Evolutionary conservation across 2,797 vertebrate genomes (phyloP), one percentile per base, ranked within the genome.

Genomic region (Myotis daubentonii): DNA sequence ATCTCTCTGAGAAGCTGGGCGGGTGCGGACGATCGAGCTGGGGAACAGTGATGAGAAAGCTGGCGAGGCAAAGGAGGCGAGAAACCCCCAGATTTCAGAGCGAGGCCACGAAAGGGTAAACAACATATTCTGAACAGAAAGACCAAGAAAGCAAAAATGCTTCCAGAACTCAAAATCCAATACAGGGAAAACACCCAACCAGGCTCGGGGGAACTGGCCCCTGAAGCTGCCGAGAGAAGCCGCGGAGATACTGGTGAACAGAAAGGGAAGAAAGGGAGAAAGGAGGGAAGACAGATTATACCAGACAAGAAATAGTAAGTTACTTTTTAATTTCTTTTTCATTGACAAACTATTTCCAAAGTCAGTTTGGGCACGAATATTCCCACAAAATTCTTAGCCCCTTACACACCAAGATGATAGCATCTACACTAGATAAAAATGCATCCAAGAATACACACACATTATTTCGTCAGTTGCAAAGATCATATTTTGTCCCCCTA

Each of bases 261-360:
- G 60, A 86, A 85, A 87, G 74, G 55, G 75, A 96, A 93, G 70
- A 28, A 93, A 95, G 53, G 65, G 84, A 72, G 41, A 60, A 53
- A 78, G 72, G 74, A 84, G 70, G 68, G 85, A 53, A 95, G 36
- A 78, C 85, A 92, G 17, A 51, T 75, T 79, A 96, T 94, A 30
- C 23, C 93, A 92, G 25, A 66, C 65, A 28, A 82, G 81, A 78
- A 94, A 95, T 68, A 96, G 96, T 97, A 97, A 96, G 96, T 97
- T 70, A n/a, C 74, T 79, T 79, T 93, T 89, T 72, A 10, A 88
- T 93, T 95, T 91, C 83, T 86, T 96, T 94, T 87, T 74, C 88
- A 62, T 47, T 92, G 81, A 68, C 82, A 84, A 92, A 82, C 79
- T 66, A 19, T 38, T 90, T 80, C 22, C 78, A 81, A 95, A 95